Evolutionary conservation across 1,140 invertebrate genomes (phyloP).

Genomic region (Halictus rubicundus): DNA sequence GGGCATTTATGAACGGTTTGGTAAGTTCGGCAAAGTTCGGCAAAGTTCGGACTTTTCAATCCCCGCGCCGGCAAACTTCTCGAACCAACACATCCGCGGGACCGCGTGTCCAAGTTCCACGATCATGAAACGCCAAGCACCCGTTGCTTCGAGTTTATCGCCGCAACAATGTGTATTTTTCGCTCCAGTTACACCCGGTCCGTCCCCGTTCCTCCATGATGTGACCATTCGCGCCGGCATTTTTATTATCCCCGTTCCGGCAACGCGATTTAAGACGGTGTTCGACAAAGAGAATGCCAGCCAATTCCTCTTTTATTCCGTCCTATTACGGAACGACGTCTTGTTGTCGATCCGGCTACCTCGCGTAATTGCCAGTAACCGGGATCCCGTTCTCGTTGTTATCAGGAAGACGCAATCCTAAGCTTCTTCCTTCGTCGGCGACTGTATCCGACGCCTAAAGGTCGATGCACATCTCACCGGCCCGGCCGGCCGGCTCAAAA

Average conservation of each 20-base stretch:
- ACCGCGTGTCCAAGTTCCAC: conserved; percentile 4
- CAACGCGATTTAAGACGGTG: neutral
- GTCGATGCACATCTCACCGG: no score
- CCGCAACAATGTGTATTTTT: neutral
- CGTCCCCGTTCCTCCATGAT: neutral
- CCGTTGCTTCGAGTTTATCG: neutral
- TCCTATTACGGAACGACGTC: neutral
- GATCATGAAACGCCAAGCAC: neutral
- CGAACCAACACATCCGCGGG: neutral
- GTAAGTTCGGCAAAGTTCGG: no score
- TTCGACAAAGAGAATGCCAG: neutral
- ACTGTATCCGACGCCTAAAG: neutral
- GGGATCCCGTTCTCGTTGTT: no score
- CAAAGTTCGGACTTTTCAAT: neutral
- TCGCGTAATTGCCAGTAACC: neutral
- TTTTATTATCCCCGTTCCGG: neutral
- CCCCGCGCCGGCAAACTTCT: conserved; percentile 12
- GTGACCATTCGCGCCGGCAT: no score
- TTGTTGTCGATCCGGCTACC: neutral
- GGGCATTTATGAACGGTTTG: no score
- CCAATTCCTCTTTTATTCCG: neutral
- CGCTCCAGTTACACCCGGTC: neutral
- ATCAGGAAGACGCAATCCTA: neutral
- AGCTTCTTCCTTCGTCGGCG: neutral
- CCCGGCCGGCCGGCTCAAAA: no score